These are phyloP conservation scores for Lacanobia oleracea DNA, from an alignment of 2,888 invertebrate genomes.

Conservation along the genomic window DNA sequence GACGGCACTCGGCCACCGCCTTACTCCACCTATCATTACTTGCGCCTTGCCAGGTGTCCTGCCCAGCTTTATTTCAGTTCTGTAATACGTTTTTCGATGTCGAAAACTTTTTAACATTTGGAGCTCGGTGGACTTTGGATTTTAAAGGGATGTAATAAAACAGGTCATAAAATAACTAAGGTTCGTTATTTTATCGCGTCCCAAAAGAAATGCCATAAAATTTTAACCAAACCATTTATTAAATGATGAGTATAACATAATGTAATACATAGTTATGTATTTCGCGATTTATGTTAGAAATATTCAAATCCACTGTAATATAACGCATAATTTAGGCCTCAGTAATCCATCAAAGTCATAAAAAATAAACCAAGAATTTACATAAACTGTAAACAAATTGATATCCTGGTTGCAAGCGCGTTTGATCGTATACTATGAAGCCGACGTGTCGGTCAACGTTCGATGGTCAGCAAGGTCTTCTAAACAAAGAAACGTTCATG, in stretches of 20 bases:
- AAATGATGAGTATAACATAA: neutral
- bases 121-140: too few relatives aligned
- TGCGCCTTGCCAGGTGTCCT: too few relatives aligned
- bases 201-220: neutral
- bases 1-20: too few relatives aligned
- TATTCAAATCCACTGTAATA: neutral
- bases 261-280: neutral
- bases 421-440: conserved; percentile 1
- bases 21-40: too few relatives aligned
- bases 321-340: neutral
- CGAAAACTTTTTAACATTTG: too few relatives aligned
- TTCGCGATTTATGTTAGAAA: neutral
- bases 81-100: too few relatives aligned
- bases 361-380: conserved; percentile 12
- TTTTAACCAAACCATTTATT: neutral
- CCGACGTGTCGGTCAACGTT: conserved; percentile 25
- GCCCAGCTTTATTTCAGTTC: too few relatives aligned
- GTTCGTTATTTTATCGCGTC: too few relatives aligned
- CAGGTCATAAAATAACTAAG: too few relatives aligned
- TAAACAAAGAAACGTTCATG: conserved; percentile 50
- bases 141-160: too few relatives aligned
- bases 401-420: conserved; percentile 25
- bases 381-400: conserved; percentile 25
- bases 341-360: conserved; percentile 14
- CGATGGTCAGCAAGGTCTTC: conserved; percentile 46